Conservation (phyloP, 2,888 invertebrate genomes). For the Athrips mouffetella region DNA sequence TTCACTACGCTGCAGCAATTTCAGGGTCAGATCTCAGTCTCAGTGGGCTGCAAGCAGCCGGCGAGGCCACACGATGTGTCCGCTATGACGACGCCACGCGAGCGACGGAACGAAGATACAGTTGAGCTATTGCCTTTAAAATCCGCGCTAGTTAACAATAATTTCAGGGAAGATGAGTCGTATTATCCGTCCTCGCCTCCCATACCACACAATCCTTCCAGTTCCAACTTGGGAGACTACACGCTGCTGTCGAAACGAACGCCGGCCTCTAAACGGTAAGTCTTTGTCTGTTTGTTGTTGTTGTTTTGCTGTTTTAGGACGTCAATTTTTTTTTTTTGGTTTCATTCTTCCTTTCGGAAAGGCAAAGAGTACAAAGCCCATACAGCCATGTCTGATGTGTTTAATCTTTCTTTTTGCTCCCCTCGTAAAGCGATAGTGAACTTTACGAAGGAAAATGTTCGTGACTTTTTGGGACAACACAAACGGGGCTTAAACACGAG, state of each 20-base stretch:
- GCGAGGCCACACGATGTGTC: slow-evolving; percentile 50
- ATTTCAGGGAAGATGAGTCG: slow-evolving; percentile 62
- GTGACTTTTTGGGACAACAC: too few species aligned
- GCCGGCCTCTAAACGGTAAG: slow-evolving; percentile 71
- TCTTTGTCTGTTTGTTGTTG: slow-evolving; percentile 28
- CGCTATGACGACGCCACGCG: slow-evolving; percentile 64
- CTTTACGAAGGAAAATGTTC: too few species aligned
- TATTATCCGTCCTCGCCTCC: slow-evolving; percentile 58
- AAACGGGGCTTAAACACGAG: too few species aligned
- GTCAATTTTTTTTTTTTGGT: neutral
- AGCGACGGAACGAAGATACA: slow-evolving; percentile 52
- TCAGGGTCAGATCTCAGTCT: slow-evolving; percentile 50
- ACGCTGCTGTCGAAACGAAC: slow-evolving; percentile 70
- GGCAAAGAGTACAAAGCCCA: too few species aligned
- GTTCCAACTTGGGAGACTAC: slow-evolving; percentile 62
- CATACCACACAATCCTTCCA: slow-evolving; percentile 56
- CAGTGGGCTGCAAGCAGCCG: slow-evolving; percentile 55
- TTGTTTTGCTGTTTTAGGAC: neutral
- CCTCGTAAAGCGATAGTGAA: too few species aligned
- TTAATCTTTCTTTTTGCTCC: too few species aligned
- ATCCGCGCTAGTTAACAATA: slow-evolving; percentile 66
- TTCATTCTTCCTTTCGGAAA: too few species aligned
- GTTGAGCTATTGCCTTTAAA: slow-evolving; percentile 69
- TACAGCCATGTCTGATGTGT: too few species aligned
- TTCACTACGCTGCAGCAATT: slow-evolving; percentile 57